Conservation (phyloP, 2,888 invertebrate species). For the Drosophila paramelanica region DNA sequence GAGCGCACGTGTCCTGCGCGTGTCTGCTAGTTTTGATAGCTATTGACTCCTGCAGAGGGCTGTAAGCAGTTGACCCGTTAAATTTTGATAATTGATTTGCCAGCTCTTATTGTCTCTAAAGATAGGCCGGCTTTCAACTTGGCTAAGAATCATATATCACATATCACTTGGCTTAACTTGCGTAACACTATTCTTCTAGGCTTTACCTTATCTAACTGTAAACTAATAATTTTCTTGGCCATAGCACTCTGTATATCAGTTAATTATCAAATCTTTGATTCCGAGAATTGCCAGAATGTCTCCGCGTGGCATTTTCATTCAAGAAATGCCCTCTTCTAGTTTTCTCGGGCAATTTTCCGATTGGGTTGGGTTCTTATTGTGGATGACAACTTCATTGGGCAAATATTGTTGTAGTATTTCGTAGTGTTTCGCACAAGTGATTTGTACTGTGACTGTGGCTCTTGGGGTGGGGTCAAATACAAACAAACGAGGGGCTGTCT, state of each 20-base stretch:
- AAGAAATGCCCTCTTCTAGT: constrained; percentile 21
- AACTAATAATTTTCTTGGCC: constrained; percentile 25
- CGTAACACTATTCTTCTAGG: background rate
- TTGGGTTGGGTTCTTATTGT: constrained; percentile 10
- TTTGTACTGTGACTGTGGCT: constrained; percentile 58
- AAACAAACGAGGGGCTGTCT: constrained; percentile 60
- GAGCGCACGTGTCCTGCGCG: constrained; percentile 67
- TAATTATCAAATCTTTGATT: constrained; percentile 34
- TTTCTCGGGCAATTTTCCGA: background rate
- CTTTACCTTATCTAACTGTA: background rate
- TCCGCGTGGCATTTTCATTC: constrained; percentile 19
- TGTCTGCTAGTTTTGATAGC: constrained; percentile 73
- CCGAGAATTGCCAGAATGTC: constrained; percentile 4
- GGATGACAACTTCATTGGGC: constrained; percentile 71
- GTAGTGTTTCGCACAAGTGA: constrained; percentile 74
- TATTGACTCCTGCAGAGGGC: constrained; percentile 57
- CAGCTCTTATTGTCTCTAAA: constrained; percentile 25
- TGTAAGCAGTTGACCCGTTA: constrained; percentile 63
- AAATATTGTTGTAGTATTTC: constrained; percentile 82
- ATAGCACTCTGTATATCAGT: constrained; percentile 29
- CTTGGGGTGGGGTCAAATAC: constrained; percentile 65
- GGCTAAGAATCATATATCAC: background rate
- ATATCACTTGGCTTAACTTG: too few species aligned
- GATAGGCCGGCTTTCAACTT: constrained; percentile 5
- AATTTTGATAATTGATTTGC: constrained; percentile 70